These are phyloP conservation scores for Nannospalax galili DNA, from an alignment of 2,113 vertebrate genomes.

Conservation along the genomic window DNA sequence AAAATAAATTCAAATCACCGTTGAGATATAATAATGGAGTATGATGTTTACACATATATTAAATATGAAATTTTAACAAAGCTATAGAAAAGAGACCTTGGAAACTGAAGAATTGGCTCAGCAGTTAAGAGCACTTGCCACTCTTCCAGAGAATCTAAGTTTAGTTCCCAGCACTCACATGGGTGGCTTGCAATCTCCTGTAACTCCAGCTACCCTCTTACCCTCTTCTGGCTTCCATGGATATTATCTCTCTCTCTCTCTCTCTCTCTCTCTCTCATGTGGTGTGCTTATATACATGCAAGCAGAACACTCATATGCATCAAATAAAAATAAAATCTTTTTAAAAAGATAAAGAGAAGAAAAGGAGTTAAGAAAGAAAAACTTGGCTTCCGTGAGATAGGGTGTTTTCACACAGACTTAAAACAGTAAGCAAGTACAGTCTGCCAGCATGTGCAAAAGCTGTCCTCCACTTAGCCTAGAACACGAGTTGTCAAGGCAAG, in stretches of 20 bases:
- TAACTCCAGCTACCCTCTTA: neutral
- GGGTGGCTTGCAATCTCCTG: fast-evolving
- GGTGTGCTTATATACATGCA: too few species aligned
- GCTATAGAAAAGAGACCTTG: neutral
- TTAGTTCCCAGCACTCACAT: neutral
- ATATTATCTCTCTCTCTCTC: too few species aligned
- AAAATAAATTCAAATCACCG: neutral
- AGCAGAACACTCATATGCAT: neutral
- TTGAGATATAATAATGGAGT: neutral
- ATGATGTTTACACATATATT: neutral
- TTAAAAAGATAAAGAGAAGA: neutral
- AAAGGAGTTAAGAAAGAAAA: neutral
- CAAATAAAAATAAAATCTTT: neutral
- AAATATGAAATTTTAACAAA: neutral
- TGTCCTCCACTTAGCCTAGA: neutral
- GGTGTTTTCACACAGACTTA: neutral
- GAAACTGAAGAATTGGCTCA: too few species aligned
- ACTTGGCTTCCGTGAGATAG: neutral
- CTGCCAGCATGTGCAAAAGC: neutral
- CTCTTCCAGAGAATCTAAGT: neutral
- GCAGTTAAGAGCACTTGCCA: too few species aligned
- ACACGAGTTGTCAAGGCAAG: neutral
- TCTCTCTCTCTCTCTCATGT: neutral
- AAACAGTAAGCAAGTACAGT: neutral
- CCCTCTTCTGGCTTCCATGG: neutral